Evolutionary conservation across 2,888 invertebrate species (phyloP).

Genomic region (Tetanocera ferruginea): DNA sequence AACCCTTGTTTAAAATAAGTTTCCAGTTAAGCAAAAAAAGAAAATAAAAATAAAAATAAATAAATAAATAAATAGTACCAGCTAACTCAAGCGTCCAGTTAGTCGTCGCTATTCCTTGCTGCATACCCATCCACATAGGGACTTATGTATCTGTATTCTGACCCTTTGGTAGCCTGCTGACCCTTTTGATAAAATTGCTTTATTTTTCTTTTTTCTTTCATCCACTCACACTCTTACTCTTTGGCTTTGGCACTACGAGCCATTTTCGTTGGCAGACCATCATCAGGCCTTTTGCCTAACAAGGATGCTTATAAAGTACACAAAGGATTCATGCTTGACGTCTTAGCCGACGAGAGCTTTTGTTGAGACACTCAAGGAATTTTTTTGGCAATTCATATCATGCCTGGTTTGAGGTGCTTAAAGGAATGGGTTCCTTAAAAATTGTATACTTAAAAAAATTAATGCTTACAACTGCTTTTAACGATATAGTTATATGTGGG

Average conservation of each 20-base stretch:
- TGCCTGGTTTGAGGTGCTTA: too few relatives aligned
- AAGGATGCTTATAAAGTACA: too few relatives aligned
- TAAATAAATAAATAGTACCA: neutral
- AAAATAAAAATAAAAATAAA: neutral
- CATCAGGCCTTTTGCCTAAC: neutral
- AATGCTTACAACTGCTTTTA: too few relatives aligned
- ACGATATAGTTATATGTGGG: too few relatives aligned
- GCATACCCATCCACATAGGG: neutral
- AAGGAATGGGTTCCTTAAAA: too few relatives aligned
- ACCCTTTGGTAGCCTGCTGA: constrained; percentile 8
- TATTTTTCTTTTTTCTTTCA: neutral
- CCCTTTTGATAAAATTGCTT: constrained; percentile 24
- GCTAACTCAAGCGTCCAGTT: neutral
- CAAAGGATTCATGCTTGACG: too few relatives aligned
- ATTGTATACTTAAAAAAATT: too few relatives aligned
- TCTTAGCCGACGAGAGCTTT: too few relatives aligned
- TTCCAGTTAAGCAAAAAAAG: neutral
- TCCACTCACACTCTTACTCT: too few relatives aligned
- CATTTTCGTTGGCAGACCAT: neutral
- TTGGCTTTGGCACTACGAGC: too few relatives aligned
- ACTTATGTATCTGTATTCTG: neutral
- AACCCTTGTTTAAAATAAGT: constrained; percentile 56
- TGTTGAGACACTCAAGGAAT: too few relatives aligned
- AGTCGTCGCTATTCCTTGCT: neutral
- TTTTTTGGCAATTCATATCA: too few relatives aligned